Evolutionary conservation across 2,888 invertebrate genomes (phyloP), one percentile per base, ranked within the genome.

Genomic region (Thelaira solivaga): DNA sequence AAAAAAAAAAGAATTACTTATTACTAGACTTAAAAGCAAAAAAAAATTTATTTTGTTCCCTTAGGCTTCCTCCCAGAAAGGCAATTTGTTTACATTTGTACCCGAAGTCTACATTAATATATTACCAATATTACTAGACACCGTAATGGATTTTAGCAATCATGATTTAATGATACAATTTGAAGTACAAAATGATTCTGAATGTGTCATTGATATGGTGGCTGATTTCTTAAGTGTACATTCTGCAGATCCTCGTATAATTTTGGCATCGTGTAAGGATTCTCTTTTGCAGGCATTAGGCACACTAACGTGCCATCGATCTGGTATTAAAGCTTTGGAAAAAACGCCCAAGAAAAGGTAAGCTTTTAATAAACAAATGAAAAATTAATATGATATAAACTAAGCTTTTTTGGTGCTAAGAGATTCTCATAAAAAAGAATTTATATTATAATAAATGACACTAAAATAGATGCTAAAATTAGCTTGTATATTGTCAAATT

Each of bases 271-370:
- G 81, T 92, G 94, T 1, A 92, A 94, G 76, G 96, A 95, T 83
- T 93, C 93, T 0, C 86, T 96, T 13, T 92, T 95, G 1, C 93
- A 95, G 84, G 93, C 94, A 0, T 86, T 96, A 55, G 95, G 95
- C 0, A 93, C 93, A 0, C 93, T 95, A 77, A 94, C 94, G 3
- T 94, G 95, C 26, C 93, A 93, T 85, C 91, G 93, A 0, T 86
- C 91, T 2, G 94, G 95, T 1, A 91, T 96, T 84, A 90, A 91
- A 47, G 93, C 93, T 0, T 90, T 96, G 5, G 96, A 96, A 85
- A 90, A 90, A 74, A 91, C 94, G 16, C 92, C 93, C 1, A 86
- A 83, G 73, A 84, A 81, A 74, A 83, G 84, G 83, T 83, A 55
- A 45, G 16, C n/a, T 11, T 36, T 90, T 92, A 85, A 87, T 11